Conservation (phyloP, 1,140 invertebrate species). For the Coptotermes formosanus region DNA sequence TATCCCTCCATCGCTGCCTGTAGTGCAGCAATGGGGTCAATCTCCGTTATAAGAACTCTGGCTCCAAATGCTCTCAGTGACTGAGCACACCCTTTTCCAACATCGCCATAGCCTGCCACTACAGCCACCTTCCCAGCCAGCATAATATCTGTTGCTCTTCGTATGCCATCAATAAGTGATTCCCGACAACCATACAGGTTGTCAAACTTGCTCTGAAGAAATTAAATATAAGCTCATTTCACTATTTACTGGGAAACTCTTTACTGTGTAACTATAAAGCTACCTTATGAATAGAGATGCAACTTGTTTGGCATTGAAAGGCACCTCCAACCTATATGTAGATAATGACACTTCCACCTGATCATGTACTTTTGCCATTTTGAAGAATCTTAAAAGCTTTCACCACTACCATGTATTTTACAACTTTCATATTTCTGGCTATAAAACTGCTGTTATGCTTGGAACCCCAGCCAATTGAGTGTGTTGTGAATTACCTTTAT, state of each 20-base stretch:
- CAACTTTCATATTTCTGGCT: too few species aligned
- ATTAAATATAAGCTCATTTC: background rate
- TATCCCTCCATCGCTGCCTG: conserved; percentile 73
- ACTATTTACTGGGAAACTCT: background rate
- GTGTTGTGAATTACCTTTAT: too few species aligned
- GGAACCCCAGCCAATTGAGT: too few species aligned
- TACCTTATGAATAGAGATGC: too few species aligned
- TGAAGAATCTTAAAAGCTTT: too few species aligned
- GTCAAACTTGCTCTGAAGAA: conserved; percentile 68
- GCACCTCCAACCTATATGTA: too few species aligned
- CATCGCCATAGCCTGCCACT: conserved; percentile 72
- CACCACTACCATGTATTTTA: too few species aligned
- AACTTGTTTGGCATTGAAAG: too few species aligned
- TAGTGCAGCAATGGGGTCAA: conserved; percentile 73
- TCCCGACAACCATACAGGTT: conserved; percentile 74
- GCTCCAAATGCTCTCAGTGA: conserved; percentile 66
- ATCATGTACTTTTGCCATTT: too few species aligned
- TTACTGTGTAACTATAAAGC: too few species aligned
- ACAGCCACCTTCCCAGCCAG: conserved; percentile 68
- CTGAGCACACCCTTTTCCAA: conserved; percentile 69
- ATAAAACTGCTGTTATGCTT: too few species aligned
- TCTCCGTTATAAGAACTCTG: conserved; percentile 67
- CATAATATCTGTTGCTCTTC: conserved; percentile 72
- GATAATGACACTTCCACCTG: too few species aligned
- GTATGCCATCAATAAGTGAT: conserved; percentile 70